These are phyloP conservation scores for Anthonomus grandis DNA, from an alignment of 1,140 invertebrate genomes.

Conservation along the genomic window DNA sequence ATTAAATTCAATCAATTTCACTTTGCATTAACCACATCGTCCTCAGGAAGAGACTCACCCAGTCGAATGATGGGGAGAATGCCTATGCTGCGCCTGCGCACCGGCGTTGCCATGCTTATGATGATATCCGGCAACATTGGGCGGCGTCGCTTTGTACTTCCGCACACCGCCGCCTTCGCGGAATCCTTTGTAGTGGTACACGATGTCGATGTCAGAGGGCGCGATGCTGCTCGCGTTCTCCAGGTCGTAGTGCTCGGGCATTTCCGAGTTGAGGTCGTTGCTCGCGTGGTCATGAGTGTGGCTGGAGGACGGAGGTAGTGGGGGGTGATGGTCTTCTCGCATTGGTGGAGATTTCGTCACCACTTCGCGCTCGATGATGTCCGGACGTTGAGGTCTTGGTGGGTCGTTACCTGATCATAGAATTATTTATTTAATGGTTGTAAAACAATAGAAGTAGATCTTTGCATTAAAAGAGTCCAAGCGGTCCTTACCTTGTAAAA, in stretches of 20 bases:
- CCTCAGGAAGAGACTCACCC: slow-evolving; percentile 40
- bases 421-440: neutral
- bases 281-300: slow-evolving; percentile 63
- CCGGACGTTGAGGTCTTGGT: slow-evolving; percentile 74
- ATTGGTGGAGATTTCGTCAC: slow-evolving; percentile 74
- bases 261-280: slow-evolving; percentile 72
- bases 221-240: slow-evolving; percentile 97
- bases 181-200: slow-evolving; percentile 94
- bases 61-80: slow-evolving; percentile 64
- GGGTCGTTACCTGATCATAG: slow-evolving; percentile 48
- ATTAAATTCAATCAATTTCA: slow-evolving; percentile 1
- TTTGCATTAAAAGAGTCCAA: neutral
- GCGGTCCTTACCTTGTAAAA: slow-evolving; percentile 56
- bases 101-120: slow-evolving; percentile 69
- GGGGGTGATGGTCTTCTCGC: slow-evolving; percentile 71
- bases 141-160: slow-evolving; percentile 81
- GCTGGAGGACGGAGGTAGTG: slow-evolving; percentile 63
- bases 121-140: slow-evolving; percentile 68
- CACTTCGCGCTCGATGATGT: slow-evolving; percentile 89
- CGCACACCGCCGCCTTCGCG: slow-evolving; percentile 73
- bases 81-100: slow-evolving; percentile 63
- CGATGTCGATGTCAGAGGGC: slow-evolving; percentile 94
- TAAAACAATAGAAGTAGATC: neutral
- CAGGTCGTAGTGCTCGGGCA: slow-evolving; percentile 93
- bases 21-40: neutral